Base-by-base conservation (phyloP, 2,113 vertebrate species). In the Parus major region DNA sequence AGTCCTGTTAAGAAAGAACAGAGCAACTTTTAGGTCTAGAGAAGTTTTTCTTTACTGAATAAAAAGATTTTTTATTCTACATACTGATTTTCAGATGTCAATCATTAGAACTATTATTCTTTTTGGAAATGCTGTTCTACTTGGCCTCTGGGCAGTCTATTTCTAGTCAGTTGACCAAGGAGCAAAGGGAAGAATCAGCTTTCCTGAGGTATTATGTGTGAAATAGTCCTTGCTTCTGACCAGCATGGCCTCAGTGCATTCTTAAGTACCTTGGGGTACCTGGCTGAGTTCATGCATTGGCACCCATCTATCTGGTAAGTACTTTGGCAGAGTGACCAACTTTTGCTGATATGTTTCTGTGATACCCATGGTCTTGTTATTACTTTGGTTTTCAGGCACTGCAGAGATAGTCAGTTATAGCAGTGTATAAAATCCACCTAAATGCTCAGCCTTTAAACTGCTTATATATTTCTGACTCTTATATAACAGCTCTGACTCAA, bases 1-100 rank as follows among this genome's bases (percentile, higher is more conserved):
- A 59, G 33, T 85, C 93, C 97, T 97, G 91, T 87, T 65, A 79
- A 88, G 64, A 94, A 88, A 76, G 9, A 64, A 49, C 7, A 77
- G 23, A 73, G 4, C 2, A 80, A 10, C 13, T 28, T 73, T 65
- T 60, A 84, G 41, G 56, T 63, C 6, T 35, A 44, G 14, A 72
- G 15, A 66, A 64, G n/a, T n/a, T 47, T 71, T 33, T 61, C 10
- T 82, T 89, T 73, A 25, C 27, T 71, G 10, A 24, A 68, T 66
- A 68, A 82, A 86, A 84, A 8, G 0, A 12, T 41, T 57, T 77
- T 70, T 3, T 57, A 19, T 61, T 86, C 28, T 56, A 84, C 49
- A 64, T 79, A 79, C 19, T 42, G 22, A 65, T 79, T 84, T 91
- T 84, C 12, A 31, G 52, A 60, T 18, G 24, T 24, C 49, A 60